phyloP scores from a whole-genome alignment of 92 coral and sea anemone genomes.

The Porites divaricata region DNA sequence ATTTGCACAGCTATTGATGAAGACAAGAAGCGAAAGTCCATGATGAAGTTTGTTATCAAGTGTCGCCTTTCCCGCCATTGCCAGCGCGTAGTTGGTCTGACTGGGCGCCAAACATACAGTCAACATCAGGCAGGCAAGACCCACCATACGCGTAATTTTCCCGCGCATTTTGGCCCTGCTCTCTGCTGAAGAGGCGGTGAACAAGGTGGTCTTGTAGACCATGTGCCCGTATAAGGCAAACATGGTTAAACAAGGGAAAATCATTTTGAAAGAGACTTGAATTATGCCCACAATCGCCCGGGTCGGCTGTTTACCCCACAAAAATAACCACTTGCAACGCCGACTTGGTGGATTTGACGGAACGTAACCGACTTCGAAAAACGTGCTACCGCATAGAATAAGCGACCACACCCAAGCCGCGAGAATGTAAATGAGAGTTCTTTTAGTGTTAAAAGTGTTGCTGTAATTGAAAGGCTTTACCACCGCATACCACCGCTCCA shows the following conservation, averaged over 20 bases:
- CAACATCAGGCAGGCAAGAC: conserved; percentile 15
- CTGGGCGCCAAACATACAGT: conserved; percentile 32
- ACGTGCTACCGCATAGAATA: neutral
- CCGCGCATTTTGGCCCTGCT: conserved; percentile 48
- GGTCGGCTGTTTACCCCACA: conserved; percentile 15
- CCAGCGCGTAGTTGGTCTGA: conserved; percentile 46
- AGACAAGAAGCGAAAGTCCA: conserved; percentile 26
- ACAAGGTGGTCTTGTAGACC: conserved; percentile 23
- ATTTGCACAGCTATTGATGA: conserved; percentile 37
- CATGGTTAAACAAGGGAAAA: conserved; percentile 28
- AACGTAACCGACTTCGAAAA: conserved; percentile 26
- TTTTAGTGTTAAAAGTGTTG: conserved; percentile 46
- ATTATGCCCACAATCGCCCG: conserved; percentile 22
- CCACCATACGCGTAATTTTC: conserved; percentile 40
- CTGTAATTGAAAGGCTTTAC: conserved; percentile 78
- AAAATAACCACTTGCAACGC: conserved; percentile 29
- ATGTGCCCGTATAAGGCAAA: conserved; percentile 24
- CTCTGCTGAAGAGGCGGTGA: conserved; percentile 15
- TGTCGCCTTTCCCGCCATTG: conserved; percentile 22
- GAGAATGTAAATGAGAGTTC: conserved; percentile 57
- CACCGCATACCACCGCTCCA: conserved; percentile 93
- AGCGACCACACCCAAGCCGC: conserved; percentile 67
- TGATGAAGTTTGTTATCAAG: conserved; percentile 28
- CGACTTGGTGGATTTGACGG: conserved; percentile 37
- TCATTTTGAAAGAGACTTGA: conserved; percentile 32